These are phyloP conservation scores for Musca domestica DNA, from an alignment of 1,140 invertebrate species.

Conservation along the genomic window DNA sequence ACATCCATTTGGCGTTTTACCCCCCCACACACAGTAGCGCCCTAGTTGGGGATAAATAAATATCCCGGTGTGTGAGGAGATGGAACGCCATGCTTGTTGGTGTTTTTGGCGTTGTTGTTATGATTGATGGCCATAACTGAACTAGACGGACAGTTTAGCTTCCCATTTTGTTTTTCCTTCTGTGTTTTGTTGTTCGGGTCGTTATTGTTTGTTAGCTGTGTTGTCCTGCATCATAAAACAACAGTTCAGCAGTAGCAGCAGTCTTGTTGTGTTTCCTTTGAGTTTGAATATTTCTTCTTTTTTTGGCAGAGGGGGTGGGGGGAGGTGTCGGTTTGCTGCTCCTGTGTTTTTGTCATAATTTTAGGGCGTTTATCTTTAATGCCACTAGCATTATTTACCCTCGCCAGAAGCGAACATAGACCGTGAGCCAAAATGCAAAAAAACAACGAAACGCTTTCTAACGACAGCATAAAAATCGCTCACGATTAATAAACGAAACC, in stretches of 20 bases:
- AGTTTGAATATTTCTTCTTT: slow-evolving; percentile 4
- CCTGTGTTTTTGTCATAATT: slow-evolving; percentile 7
- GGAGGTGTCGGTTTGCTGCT: neutral
- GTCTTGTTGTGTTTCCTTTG: too few relatives aligned
- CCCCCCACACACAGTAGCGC: too few relatives aligned
- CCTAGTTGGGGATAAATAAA: too few relatives aligned
- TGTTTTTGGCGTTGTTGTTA: slow-evolving; percentile 7
- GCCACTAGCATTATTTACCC: slow-evolving; percentile 12
- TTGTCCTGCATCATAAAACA: too few relatives aligned
- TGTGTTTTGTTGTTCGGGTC: neutral
- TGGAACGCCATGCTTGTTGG: neutral
- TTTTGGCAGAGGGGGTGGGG: neutral
- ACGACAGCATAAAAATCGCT: too few relatives aligned
- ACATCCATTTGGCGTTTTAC: too few relatives aligned
- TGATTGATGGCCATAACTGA: slow-evolving; percentile 18
- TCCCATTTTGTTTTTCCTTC: neutral
- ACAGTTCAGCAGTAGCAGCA: too few relatives aligned
- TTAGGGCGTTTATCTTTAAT: slow-evolving; percentile 20
- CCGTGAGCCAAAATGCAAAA: too few relatives aligned
- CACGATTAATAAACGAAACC: slow-evolving; percentile 13
- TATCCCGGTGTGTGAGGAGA: too few relatives aligned
- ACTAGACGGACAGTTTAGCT: slow-evolving; percentile 5
- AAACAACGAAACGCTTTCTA: too few relatives aligned
- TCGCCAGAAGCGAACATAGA: neutral
- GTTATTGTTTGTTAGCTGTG: neutral